Base-by-base conservation (phyloP, 2,888 invertebrate genomes). In the Acronicta leporina region DNA sequence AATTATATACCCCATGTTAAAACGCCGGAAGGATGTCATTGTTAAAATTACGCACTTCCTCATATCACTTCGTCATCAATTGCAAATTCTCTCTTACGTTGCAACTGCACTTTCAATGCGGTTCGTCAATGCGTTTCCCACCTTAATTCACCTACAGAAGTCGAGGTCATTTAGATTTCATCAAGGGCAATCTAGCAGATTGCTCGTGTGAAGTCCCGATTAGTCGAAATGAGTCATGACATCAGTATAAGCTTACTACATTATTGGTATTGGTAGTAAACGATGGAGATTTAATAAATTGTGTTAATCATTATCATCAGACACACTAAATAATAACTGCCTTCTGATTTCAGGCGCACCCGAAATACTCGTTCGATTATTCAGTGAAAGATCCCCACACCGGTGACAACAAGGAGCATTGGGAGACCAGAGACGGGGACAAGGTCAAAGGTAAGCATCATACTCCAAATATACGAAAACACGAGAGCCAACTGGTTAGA, bases 391-490 rank as follows among this genome's bases (percentile, higher is more conserved):
- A 95, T 78, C 95, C 95, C 1, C 95, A 95, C 83, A 95, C 95
- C 3, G 95, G 95, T 0, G 95, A 95, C 75, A 89, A 95, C 56
- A 95, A 95, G 77, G 95, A 95, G 58, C 95, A 95, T 68, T 94
- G 95, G 91, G 96, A 96, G 87, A 95, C 95, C 75, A 92, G 96
- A 42, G 95, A 96, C 62, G 96, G 96, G 0, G 96, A 96, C 83
- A 92, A 95, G 79, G 96, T 96, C 40, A 96, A 96, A 87, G 95
- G 95, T 94, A 80, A 44, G 52, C 27, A 7, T 7, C 33, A 33
- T 33, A 33, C 33, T 11, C 4, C 30, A 9, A 30, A 30, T 9
- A 30, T 1, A 5, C 7, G 3, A 27, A 6, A 7, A 4, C 7
- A 27, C 6, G 7, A 27, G 20, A 20, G 20, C 20, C 20, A 20